Base-by-base conservation (phyloP, 2,113 vertebrate genomes). In the Poeciliopsis prolifica region DNA sequence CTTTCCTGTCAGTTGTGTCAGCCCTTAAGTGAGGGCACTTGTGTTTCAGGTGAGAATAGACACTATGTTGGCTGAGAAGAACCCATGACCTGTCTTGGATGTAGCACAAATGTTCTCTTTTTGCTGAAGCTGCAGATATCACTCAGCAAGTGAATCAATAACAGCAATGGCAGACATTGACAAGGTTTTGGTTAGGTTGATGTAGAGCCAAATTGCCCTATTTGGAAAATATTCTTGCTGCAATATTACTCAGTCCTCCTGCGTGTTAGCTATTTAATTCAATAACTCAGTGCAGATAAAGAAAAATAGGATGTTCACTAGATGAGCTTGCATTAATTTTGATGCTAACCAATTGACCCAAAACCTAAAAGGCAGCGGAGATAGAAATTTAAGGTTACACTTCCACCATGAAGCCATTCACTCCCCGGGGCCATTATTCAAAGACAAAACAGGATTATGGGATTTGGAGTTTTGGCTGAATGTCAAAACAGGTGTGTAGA, bases 401-500 rank as follows among this genome's bases (percentile, higher is more conserved):
- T 74, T 85, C 74, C 78, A 68, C 70, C 80, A 78, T 78, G 83
- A 85, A 90, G 70, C 77, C 72, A 75, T 86, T 87, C 75, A 72
- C 79, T 87, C 84, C 89, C 80, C 64, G 35, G 44, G 74, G 84
- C 82, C 77, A 72, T 83, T 75, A 87, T 84, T 87, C 80, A 86
- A 80, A 88, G 83, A 89, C 79, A 42, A 77, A 82, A 71, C 11
- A 62, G 86, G 83, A 92, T 92, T 91, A 91, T 86, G 84, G 87
- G 88, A 90, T 91, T 91, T 90, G 82, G 81, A 88, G 89, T 88
- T 92, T 68, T 89, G 88, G 83, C 83, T 84, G 75, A 85, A 64
- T 86, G 91, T 87, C 89, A 91, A 77, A 88, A 85, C 88, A 92
- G 89, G 89, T 91, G 90, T 87, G 87, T 82, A 85, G 85, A 78